Evolutionary conservation across 2,113 vertebrate species (phyloP).

Genomic region (Zosterops hypoxanthus): DNA sequence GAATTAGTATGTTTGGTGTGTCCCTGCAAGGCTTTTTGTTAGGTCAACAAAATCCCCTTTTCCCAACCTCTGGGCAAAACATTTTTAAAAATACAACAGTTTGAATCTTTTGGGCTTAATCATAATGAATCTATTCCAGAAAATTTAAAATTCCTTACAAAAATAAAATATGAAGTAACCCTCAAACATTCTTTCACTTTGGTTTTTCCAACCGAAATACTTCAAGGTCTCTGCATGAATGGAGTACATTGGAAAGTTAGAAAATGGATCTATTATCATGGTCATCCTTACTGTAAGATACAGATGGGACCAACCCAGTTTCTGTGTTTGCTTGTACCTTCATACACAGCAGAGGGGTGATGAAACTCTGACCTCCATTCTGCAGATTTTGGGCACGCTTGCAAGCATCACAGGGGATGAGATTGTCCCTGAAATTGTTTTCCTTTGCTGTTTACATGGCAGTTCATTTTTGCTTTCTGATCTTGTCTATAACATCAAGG

Average conservation of each 20-base stretch:
- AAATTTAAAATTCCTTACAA: background rate
- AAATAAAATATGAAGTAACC: background rate
- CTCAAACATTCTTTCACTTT: background rate
- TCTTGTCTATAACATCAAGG: background rate
- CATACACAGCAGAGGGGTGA: background rate
- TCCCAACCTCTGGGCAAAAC: background rate
- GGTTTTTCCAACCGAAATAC: background rate
- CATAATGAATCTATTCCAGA: background rate
- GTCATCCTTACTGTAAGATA: background rate
- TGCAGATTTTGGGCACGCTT: background rate
- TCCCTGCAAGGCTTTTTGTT: background rate
- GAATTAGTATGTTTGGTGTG: background rate
- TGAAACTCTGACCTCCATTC: background rate
- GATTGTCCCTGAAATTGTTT: background rate
- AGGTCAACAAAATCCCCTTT: background rate
- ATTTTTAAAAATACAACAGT: background rate
- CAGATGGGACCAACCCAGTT: background rate
- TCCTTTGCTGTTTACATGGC: background rate
- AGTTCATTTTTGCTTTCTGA: background rate
- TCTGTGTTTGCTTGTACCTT: background rate
- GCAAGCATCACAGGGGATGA: background rate
- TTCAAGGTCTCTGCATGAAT: background rate
- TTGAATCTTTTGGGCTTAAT: background rate
- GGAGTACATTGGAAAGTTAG: background rate
- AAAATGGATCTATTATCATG: background rate